phyloP scores from a whole-genome alignment of 2,888 invertebrate genomes.

The Frankliniella fusca region DNA sequence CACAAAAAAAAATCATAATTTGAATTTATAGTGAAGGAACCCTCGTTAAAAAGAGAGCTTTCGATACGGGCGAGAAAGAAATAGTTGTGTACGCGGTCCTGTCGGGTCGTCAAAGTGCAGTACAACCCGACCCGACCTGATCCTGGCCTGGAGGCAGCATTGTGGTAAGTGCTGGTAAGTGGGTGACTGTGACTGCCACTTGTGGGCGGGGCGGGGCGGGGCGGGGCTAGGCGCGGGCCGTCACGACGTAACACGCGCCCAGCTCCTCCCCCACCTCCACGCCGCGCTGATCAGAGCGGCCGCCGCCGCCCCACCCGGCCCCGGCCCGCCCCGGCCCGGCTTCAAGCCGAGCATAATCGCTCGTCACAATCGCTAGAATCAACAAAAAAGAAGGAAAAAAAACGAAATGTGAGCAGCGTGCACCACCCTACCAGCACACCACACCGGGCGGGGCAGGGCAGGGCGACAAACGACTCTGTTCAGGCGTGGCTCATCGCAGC shows the following conservation, averaged over 20 bases:
- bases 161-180: no score
- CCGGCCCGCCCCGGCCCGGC: not conserved
- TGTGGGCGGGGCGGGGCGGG: no score
- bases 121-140: no score
- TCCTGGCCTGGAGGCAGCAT: no score
- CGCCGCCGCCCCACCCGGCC: not conserved
- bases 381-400: conserved; percentile 20
- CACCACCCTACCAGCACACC: not conserved
- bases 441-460: not conserved
- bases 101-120: no score
- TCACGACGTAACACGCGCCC: not conserved
- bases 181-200: no score
- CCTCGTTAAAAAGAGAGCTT: no score
- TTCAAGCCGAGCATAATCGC: not conserved
- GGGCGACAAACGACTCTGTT: not conserved
- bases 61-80: no score
- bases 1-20: no score
- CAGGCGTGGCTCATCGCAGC: not conserved
- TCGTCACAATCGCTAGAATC: conserved; percentile 12
- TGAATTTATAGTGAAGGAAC: no score
- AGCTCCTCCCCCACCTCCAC: not conserved
- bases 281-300: not conserved
- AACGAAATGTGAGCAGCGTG: conserved; percentile 11
- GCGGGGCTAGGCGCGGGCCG: no score
- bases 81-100: no score